Base-by-base conservation (phyloP, 2,888 invertebrate species). In the Tortricodes alternella region DNA sequence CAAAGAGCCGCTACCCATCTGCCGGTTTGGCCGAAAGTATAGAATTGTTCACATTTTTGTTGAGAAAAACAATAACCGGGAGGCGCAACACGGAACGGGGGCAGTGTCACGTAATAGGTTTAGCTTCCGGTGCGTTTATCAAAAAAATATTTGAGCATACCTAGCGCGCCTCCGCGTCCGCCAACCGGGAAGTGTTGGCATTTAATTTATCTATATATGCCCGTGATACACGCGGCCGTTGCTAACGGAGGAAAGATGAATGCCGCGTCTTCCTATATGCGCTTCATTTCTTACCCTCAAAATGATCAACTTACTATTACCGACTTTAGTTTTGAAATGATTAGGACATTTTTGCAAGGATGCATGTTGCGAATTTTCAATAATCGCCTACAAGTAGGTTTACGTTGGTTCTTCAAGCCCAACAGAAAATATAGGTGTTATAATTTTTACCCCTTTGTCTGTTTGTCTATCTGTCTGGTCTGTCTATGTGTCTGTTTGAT, bases 101-200 rank as follows among this genome's bases (percentile, higher is more conserved):
- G 74, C 83, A 78, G 75, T 78, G 83, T 84, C 87, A 86, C 88
- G 89, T 88, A 89, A 89, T 89, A 86, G 85, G 76, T 76, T 67
- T 66, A 76, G 84, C 85, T 89, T 89, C 89, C 89, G 89, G 86
- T 88, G 75, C 81, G 83, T 87, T 82, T 83, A 83, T 87, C 88
- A 88, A 88, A 89, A 88, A 88, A 83, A 79, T 89, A 87, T 87
- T 89, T 78, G 85, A 83, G 74, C 86, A 89, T 89, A 87, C 88
- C 85, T 76, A 70, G 80, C 85, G 86, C 73, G 78, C 77, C 76
- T 70, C 65, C 71, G 73, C 76, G 73, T n/a, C 80, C 78, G 81
- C 79, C 80, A 77, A 74, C 60, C 73, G 77, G 81, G 83, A 80
- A 85, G 80, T 85, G 87, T 80, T 78, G 89, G 88, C 83, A 86